A percentile compares a stretch with the other conserved stretches of the same genome.
Evolutionary conservation across 1,140 invertebrate genomes (phyloP).

Genomic region (Idris sp.): DNA sequence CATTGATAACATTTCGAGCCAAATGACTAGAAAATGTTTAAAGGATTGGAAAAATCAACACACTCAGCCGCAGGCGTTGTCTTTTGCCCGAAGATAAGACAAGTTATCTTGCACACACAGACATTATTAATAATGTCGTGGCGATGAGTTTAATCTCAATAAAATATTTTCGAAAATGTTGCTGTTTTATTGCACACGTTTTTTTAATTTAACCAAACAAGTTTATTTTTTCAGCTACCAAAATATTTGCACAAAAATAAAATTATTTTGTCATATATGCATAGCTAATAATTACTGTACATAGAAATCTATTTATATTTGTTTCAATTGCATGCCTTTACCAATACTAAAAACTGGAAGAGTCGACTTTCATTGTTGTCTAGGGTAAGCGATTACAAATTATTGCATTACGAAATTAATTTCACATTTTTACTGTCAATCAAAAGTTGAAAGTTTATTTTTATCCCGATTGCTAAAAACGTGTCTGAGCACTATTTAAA

Average conservation of each 20-base stretch:
- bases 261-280: too few species aligned
- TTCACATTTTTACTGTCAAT: too few species aligned
- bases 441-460: too few species aligned
- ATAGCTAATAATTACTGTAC: too few species aligned
- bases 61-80: conserved; percentile 6
- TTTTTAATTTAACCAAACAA: too few species aligned
- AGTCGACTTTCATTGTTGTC: conserved; percentile 75
- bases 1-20: too few species aligned
- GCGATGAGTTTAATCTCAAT: conserved; percentile 23
- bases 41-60: conserved; percentile 33
- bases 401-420: too few species aligned
- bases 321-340: conserved; percentile 72
- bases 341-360: conserved; percentile 76
- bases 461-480: too few species aligned
- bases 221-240: too few species aligned
- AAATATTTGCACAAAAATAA: conserved; percentile 9
- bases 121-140: conserved; percentile 10
- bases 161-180: conserved; percentile 1
- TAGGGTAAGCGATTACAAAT: conserved; percentile 71
- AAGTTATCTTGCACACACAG: conserved; percentile 37
- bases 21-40: too few species aligned
- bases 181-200: too few species aligned
- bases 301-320: conserved; percentile 63
- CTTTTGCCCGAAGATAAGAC: conserved; percentile 37
- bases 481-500: too few species aligned